Evolutionary conservation across 1,140 invertebrate genomes (phyloP).

Genomic region (Ericerus pela): DNA sequence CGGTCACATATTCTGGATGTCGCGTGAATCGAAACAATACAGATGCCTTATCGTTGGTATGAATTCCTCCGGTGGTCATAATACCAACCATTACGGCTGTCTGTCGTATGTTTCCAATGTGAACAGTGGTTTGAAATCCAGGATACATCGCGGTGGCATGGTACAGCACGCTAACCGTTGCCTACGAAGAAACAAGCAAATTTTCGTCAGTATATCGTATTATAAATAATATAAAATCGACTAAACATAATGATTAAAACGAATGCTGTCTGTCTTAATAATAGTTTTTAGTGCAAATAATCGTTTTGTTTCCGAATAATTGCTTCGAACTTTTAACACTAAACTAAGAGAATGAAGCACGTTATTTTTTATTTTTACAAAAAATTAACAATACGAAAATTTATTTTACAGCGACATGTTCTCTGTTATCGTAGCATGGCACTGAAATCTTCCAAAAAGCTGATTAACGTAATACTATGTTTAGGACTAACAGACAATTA

Average conservation of each 20-base stretch:
- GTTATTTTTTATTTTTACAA: background rate
- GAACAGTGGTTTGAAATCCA: slow-evolving; percentile 86
- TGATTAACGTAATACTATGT: too few relatives aligned
- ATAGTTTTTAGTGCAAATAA: background rate
- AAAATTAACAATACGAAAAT: too few relatives aligned
- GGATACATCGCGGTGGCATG: slow-evolving; percentile 67
- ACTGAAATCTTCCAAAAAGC: too few relatives aligned
- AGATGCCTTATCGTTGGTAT: slow-evolving; percentile 69
- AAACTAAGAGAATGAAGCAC: background rate
- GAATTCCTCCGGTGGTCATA: slow-evolving; percentile 41
- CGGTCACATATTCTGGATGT: slow-evolving; percentile 82
- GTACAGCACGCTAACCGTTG: slow-evolving; percentile 68
- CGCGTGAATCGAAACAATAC: slow-evolving; percentile 78
- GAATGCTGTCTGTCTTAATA: background rate
- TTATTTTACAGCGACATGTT: too few relatives aligned
- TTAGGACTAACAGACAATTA: too few relatives aligned
- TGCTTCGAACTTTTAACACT: background rate
- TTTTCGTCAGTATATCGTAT: background rate
- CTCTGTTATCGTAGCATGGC: too few relatives aligned
- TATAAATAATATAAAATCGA: background rate
- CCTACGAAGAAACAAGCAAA: slow-evolving; percentile 38
- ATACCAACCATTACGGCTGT: slow-evolving; percentile 72
- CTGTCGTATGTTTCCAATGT: slow-evolving; percentile 88
- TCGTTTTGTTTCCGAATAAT: background rate
- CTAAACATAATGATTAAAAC: background rate